Percentiles rank a stretch among this genome's conserved stretches.
Evolutionary conservation across 2,888 invertebrate genomes (phyloP).

Genomic region (Lacanobia wlatinum): DNA sequence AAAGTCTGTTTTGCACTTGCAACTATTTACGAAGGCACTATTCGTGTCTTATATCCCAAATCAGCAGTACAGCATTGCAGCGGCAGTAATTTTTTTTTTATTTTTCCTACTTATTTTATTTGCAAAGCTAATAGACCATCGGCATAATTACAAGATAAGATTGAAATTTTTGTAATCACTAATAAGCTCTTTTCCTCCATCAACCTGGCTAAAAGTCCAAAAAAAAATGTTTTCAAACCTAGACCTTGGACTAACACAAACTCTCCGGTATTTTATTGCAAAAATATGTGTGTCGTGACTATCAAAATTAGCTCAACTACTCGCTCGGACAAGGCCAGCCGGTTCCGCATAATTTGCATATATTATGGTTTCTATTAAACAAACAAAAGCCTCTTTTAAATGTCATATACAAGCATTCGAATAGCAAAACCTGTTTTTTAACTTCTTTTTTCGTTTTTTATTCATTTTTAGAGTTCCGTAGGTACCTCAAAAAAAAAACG

Average conservation of each 20-base stretch:
- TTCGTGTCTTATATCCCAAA: no score
- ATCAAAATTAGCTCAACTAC: slow-evolving; percentile 66
- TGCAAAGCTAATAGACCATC: no score
- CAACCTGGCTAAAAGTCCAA: not conserved
- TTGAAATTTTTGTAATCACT: no score
- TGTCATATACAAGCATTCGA: slow-evolving; percentile 50
- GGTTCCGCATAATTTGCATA: slow-evolving; percentile 72
- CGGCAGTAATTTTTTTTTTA: no score
- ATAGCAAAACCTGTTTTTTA: slow-evolving; percentile 41
- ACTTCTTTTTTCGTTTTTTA: not conserved
- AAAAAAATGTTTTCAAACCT: slow-evolving; percentile 5
- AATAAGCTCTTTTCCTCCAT: no score
- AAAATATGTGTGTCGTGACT: slow-evolving; percentile 63
- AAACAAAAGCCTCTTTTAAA: slow-evolving; percentile 64
- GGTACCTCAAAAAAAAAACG: no score
- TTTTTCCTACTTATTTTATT: no score
- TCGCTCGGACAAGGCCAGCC: slow-evolving; percentile 65
- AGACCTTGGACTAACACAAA: slow-evolving; percentile 11
- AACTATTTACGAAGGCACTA: no score
- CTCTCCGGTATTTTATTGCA: slow-evolving; percentile 44
- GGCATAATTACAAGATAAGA: no score
- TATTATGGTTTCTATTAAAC: slow-evolving; percentile 60
- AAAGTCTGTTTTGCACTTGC: no score
- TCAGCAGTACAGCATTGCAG: no score
- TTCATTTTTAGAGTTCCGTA: no score